Evolutionary conservation across 2,888 invertebrate genomes (phyloP).

Genomic region (Perdita meconis): DNA sequence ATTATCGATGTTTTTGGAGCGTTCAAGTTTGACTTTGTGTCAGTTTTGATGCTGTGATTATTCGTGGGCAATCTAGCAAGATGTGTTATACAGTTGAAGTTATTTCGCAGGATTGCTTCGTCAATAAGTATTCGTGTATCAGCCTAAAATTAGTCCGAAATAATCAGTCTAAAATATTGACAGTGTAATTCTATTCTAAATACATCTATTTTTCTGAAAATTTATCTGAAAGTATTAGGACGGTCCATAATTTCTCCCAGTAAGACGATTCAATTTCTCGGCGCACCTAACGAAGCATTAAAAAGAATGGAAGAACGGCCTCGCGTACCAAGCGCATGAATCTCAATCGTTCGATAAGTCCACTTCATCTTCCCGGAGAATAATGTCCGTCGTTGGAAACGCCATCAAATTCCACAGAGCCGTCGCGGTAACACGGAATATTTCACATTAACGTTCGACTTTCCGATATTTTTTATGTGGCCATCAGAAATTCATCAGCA

Average conservation of each 20-base stretch:
- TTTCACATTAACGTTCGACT: constrained; percentile 34
- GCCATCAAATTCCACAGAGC: constrained; percentile 25
- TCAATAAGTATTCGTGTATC: too few relatives aligned
- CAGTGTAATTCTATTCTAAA: too few relatives aligned
- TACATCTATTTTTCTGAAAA: too few relatives aligned
- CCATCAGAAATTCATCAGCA: constrained; percentile 34
- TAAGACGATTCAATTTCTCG: background rate
- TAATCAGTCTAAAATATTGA: too few relatives aligned
- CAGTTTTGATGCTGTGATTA: too few relatives aligned
- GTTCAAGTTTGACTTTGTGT: too few relatives aligned
- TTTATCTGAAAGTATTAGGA: background rate
- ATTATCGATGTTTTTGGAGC: too few relatives aligned
- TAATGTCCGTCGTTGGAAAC: background rate
- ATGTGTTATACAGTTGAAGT: too few relatives aligned
- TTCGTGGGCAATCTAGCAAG: too few relatives aligned
- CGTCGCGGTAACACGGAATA: constrained; percentile 16
- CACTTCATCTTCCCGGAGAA: constrained; percentile 3
- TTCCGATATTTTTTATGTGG: constrained; percentile 46
- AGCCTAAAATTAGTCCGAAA: too few relatives aligned
- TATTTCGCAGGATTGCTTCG: too few relatives aligned
- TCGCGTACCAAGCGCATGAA: constrained; percentile 23
- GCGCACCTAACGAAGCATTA: background rate
- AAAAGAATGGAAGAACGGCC: constrained; percentile 18
- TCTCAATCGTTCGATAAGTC: constrained; percentile 41
- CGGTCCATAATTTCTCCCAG: background rate